These are phyloP conservation scores for Sturnus vulgaris DNA, from an alignment of 2,113 vertebrate species.

Conservation along the genomic window DNA sequence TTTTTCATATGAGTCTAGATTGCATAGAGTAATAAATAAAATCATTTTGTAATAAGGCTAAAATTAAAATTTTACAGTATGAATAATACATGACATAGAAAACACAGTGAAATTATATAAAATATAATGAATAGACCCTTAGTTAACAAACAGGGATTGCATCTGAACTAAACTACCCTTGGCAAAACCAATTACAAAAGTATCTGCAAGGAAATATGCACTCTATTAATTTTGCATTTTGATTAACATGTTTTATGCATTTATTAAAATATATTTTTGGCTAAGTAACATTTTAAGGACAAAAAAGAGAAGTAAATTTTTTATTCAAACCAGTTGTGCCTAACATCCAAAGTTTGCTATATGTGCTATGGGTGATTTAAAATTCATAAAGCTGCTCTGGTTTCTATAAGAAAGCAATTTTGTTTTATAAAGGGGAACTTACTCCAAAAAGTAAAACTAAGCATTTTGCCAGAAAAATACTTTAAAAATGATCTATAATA, in stretches of 20 bases:
- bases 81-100: background rate
- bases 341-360: constrained; percentile 18
- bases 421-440: background rate
- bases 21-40: background rate
- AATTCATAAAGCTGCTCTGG: constrained; percentile 37
- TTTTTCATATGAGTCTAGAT: background rate
- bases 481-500: background rate
- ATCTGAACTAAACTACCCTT: constrained; percentile 5
- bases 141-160: background rate
- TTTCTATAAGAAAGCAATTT: constrained; percentile 35
- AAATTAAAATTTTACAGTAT: constrained; percentile 10
- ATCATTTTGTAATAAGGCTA: background rate
- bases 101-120: background rate
- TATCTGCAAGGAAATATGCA: constrained; percentile 16
- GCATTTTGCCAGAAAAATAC: background rate
- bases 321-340: constrained; percentile 40
- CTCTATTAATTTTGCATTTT: constrained; percentile 35
- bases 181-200: constrained; percentile 42
- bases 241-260: constrained; percentile 42
- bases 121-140: background rate
- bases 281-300: constrained; percentile 42
- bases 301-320: constrained; percentile 26
- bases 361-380: constrained; percentile 26
- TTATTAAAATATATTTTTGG: constrained; percentile 38
- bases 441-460: background rate